phyloP scores from a whole-genome alignment of 1,140 invertebrate species.

The Nebria ingens region DNA sequence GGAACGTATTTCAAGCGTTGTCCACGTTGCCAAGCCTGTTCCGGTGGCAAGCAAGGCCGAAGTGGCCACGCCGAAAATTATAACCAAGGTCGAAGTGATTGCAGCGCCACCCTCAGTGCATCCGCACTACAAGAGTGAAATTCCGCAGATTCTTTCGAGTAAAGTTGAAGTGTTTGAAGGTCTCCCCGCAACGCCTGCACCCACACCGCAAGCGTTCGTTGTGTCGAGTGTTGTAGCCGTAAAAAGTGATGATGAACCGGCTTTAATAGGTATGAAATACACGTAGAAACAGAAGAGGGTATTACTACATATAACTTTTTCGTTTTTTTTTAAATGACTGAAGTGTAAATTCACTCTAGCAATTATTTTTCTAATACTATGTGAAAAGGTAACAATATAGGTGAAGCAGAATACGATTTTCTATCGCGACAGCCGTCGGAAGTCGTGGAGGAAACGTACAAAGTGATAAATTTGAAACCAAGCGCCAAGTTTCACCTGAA shows the following conservation, averaged over 20 bases:
- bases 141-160: constrained; percentile 30
- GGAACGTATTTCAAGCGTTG: constrained; percentile 33
- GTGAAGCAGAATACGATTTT: constrained; percentile 71
- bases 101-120: constrained; percentile 30
- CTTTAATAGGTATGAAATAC: constrained; percentile 23
- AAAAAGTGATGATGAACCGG: constrained; percentile 31
- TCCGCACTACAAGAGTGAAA: constrained; percentile 21
- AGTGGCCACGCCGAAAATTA: constrained; percentile 35
- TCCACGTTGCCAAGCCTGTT: constrained; percentile 25
- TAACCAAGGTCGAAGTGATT: constrained; percentile 47
- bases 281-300: too few species aligned
- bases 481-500: constrained; percentile 36
- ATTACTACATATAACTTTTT: too few species aligned
- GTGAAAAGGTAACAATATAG: constrained; percentile 61
- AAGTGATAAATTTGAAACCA: constrained; percentile 41
- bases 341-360: too few species aligned
- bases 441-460: constrained; percentile 65
- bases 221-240: constrained; percentile 41
- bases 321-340: too few species aligned
- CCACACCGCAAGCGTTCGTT: constrained; percentile 32
- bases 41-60: constrained; percentile 33
- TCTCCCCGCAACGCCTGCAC: constrained; percentile 15
- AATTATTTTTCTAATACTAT: too few species aligned
- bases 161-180: constrained; percentile 39
- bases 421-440: constrained; percentile 70